Evolutionary conservation across 2,113 vertebrate genomes (phyloP).

Genomic region (Upupa epops): DNA sequence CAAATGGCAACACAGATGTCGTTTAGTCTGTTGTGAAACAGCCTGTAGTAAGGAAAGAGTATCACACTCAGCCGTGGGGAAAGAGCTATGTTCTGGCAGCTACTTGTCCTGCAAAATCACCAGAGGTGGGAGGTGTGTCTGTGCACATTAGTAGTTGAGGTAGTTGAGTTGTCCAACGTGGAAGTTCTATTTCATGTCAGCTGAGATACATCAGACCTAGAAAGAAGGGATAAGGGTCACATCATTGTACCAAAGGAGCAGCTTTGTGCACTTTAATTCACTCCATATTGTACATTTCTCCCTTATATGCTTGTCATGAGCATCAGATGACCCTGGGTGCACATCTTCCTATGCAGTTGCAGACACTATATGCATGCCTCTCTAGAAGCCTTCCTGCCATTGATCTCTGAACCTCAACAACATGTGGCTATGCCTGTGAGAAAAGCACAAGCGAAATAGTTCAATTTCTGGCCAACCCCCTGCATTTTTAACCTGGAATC

Average conservation of each 20-base stretch:
- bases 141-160: background rate
- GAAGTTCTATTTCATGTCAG: background rate
- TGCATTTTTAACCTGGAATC: background rate
- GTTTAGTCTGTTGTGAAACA: conserved; percentile 7
- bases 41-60: rapidly evolving
- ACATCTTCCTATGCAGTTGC: background rate
- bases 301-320: background rate
- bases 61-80: rapidly evolving
- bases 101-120: background rate
- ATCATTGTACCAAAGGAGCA: background rate
- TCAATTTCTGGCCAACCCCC: background rate
- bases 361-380: background rate
- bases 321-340: background rate
- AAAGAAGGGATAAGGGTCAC: background rate
- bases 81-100: rapidly evolving
- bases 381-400: background rate
- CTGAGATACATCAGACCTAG: background rate
- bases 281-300: background rate
- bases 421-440: background rate
- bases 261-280: background rate
- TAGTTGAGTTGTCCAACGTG: rapidly evolving
- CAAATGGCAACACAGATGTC: background rate
- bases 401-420: background rate
- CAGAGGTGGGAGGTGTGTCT: background rate
- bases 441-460: background rate